phyloP scores from a whole-genome alignment of 2,888 invertebrate species.

The Beris chalybata region DNA sequence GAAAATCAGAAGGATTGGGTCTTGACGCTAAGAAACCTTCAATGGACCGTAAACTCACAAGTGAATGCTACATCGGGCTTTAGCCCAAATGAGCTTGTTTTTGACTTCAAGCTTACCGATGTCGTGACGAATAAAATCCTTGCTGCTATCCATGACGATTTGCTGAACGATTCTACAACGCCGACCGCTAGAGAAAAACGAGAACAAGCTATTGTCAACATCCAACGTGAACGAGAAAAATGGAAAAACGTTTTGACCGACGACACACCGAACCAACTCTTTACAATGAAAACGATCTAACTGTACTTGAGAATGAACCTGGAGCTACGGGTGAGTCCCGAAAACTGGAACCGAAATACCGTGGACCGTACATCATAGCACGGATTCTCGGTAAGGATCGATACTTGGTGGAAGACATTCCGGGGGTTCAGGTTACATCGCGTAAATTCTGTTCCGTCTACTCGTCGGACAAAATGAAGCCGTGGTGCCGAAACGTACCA shows the following conservation, averaged over 20 bases:
- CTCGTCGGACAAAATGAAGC: slow-evolving; percentile 40
- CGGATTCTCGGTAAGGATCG: slow-evolving; percentile 40
- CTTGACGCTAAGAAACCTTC: no score
- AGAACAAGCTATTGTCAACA: slow-evolving; percentile 5
- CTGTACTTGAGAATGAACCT: no score
- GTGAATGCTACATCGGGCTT: no score
- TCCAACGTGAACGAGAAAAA: neutral
- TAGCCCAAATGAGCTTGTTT: no score
- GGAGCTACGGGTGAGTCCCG: slow-evolving; percentile 31
- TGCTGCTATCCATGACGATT: slow-evolving; percentile 22
- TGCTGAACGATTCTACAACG: neutral
- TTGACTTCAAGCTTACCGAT: no score
- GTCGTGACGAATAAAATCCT: no score
- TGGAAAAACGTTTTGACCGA: slow-evolving; percentile 18
- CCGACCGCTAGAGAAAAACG: neutral
- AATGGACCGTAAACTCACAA: no score
- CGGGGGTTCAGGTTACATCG: slow-evolving; percentile 37
- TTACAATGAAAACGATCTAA: neutral
- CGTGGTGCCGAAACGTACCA: slow-evolving; percentile 36
- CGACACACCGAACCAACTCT: neutral
- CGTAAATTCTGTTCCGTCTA: slow-evolving; percentile 40
- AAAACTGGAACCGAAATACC: slow-evolving; percentile 41
- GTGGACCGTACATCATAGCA: slow-evolving; percentile 41
- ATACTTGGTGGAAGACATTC: slow-evolving; percentile 42
- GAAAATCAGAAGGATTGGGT: no score